Evolutionary conservation across 2,797 vertebrate genomes (phyloP).

Genomic region (Myiotriccus ornatus): DNA sequence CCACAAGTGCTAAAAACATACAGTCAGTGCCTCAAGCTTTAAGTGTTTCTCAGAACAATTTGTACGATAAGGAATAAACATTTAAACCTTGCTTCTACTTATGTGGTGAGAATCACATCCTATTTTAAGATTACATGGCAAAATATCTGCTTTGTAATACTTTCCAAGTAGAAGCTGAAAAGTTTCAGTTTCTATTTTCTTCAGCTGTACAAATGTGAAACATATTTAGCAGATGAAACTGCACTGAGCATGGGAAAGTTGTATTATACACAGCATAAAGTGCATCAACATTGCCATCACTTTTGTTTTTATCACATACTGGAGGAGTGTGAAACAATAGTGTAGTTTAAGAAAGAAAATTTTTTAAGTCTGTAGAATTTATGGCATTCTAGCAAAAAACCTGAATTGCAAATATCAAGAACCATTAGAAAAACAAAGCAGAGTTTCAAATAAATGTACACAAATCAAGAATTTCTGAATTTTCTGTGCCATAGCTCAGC

Average conservation of each 20-base stretch:
- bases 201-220: not conserved
- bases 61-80: not conserved
- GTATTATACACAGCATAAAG: not conserved
- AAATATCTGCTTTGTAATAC: not conserved
- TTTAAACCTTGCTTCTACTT: not conserved
- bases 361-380: not conserved
- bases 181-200: not conserved
- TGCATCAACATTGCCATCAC: not conserved
- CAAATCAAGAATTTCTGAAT: not conserved
- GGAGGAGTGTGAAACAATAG: not conserved
- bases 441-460: not conserved
- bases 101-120: not conserved
- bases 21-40: not conserved
- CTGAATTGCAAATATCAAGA: not conserved
- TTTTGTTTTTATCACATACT: not conserved
- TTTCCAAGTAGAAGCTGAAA: not conserved
- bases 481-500: not conserved
- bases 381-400: not conserved
- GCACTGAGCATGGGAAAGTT: not conserved
- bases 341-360: not conserved
- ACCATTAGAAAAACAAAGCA: not conserved
- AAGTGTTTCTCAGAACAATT: not conserved
- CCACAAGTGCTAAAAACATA: not conserved
- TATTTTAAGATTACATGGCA: not conserved
- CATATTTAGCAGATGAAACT: not conserved